Conservation (phyloP, 2,797 vertebrate species). For the Gallinago solitaria region DNA sequence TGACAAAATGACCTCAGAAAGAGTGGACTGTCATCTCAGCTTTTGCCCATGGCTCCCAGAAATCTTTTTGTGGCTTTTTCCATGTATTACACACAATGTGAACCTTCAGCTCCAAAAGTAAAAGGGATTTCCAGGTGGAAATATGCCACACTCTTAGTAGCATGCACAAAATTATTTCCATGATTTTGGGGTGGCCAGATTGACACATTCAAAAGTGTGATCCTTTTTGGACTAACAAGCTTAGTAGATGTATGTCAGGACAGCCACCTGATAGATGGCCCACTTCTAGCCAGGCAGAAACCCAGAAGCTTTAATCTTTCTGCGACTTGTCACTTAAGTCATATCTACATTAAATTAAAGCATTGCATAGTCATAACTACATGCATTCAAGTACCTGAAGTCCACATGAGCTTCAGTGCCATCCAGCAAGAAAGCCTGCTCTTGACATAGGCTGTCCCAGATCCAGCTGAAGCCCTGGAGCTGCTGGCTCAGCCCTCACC, state of each 20-base stretch:
- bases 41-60: not conserved
- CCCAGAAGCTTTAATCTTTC: not conserved
- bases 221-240: not conserved
- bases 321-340: not conserved
- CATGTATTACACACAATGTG: not conserved
- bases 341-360: not conserved
- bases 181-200: not conserved
- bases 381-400: not conserved
- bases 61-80: not conserved
- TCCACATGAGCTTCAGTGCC: not conserved
- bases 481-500: not conserved
- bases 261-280: not conserved
- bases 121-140: not conserved
- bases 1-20: not conserved
- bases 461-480: not conserved
- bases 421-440: not conserved
- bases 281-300: not conserved
- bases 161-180: not conserved
- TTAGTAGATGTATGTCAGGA: not conserved
- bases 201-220: rapidly evolving
- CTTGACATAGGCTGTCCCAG: not conserved
- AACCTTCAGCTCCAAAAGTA: not conserved
- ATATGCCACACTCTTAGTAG: not conserved
- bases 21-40: not conserved
- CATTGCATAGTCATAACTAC: not conserved